Evolutionary conservation across 2,888 invertebrate species (phyloP).

Genomic region (Agrotis exclamationis): DNA sequence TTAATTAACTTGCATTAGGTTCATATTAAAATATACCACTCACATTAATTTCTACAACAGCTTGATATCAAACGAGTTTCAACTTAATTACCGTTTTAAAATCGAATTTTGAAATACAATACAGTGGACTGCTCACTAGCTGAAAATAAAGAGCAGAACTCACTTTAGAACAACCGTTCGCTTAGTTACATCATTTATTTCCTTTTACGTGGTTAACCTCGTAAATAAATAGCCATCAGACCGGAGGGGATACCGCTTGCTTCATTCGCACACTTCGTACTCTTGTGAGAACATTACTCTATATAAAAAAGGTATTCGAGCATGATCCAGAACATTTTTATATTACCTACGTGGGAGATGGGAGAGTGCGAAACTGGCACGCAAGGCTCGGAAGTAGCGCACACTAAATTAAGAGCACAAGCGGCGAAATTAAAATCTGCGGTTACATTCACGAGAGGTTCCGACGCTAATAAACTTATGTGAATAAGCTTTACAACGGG

Average conservation of each 20-base stretch:
- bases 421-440: conserved; percentile 83
- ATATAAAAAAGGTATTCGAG: conserved; percentile 40
- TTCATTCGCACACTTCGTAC: conserved; percentile 6
- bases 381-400: conserved; percentile 67
- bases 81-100: conserved; percentile 4
- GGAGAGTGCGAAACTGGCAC: conserved; percentile 51
- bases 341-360: conserved; percentile 45
- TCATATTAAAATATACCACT: background rate
- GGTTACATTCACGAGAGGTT: conserved; percentile 77
- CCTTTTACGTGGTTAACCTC: conserved; percentile 24
- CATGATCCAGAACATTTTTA: conserved; percentile 50
- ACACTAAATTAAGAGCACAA: conserved; percentile 80
- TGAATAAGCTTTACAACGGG: conserved; percentile 70
- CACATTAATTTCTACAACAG: background rate
- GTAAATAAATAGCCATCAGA: conserved; percentile 42
- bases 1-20: conserved; percentile 38
- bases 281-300: conserved; percentile 32
- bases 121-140: background rate
- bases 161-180: conserved; percentile 31
- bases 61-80: background rate
- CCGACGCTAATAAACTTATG: conserved; percentile 79
- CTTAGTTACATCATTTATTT: conserved; percentile 34
- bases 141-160: conserved; percentile 2
- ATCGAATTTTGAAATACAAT: conserved; percentile 4
- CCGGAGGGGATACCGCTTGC: conserved; percentile 15